Base-by-base conservation (phyloP, 2,888 invertebrate species). In the Syrphus vitripennis region DNA sequence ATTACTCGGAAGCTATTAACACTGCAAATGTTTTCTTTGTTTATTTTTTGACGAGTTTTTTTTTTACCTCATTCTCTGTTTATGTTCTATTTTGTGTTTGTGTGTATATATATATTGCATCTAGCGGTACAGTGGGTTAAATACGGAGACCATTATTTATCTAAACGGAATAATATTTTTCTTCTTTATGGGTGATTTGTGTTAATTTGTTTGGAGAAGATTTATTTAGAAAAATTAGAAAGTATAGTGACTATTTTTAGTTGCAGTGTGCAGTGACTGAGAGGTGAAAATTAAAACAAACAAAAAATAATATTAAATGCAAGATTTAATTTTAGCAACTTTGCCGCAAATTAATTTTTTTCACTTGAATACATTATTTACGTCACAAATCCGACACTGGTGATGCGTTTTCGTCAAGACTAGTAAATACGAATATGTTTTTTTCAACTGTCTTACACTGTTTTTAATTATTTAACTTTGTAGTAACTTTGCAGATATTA, bases 41-140 rank as follows among this genome's bases (percentile, higher is more conserved):
- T 65, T 75, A 70, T 83, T 70, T 83, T 45, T 37, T 70, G 42
- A 79, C 79, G 75, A 48, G 55, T 63, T 53, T 61, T 78, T 77
- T 83, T 82, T n/a, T n/a, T n/a, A n/a, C n/a, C n/a, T n/a, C 2
- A 24, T n/a, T 76, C 34, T 65, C 19, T 67, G 59, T 59, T 67
- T 79, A 78, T 61, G 55, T 74, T 29, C 50, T 57, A n/a, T 50
- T 37, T 70, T 50, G 21, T 61, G 50, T 61, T 63, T 83, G 45
- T 57, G 55, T 31, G 1, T 65, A 65, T 55, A 67, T 77, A 40
- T 53, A 59, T 19, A 31, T 70, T 65, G 69, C 55, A 63, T 74
- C 9, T 10, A 65, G 57, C 55, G 40, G 34, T 19, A 34, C 45
- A 48, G 40, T 63, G 70, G 72, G 48, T 16, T 75, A 57, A 55